Base-by-base conservation (phyloP, 2,113 vertebrate species). In the Peromyscus maniculatus region DNA sequence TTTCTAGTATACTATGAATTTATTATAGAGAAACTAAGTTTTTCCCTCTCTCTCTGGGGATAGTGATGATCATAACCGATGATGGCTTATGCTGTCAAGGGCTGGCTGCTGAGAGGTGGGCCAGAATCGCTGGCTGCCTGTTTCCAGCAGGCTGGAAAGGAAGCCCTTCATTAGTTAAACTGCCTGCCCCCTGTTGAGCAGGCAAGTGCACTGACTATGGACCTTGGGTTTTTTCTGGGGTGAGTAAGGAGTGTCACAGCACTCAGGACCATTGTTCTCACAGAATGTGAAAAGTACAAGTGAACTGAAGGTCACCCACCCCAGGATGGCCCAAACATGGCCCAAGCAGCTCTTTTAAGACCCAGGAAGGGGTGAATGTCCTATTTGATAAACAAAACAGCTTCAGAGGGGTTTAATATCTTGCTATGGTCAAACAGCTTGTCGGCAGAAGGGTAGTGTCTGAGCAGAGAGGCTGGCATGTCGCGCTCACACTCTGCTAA, bases 281-380 rank as follows among this genome's bases (percentile, higher is more conserved):
- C 0, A 52, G 31, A 33, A 36, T 71, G 21, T 19, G 13, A 2
- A 6, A 24, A 11, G 43, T 13, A n/a, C 15, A 2, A 10, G 0
- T 2, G 1, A 55, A 33, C 0, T 26, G 24, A 49, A 12, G 3
- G 43, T 7, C 26, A 33, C 15, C 9, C 22, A 10, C 13, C 12
- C 57, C 19, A 74, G 31, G 77, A 3, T 7, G 7, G 2, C 31
- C 16, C 26, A 16, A 3, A n/a, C 12, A 0, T 4, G 26, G 71
- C 64, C 31, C 21, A n/a, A 16, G 43, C 39, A 55, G 21, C 31
- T 69, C 39, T 66, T 94, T 67, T 28, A 15, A 87, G 86, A 66
- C 11, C 31, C 36, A 52, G 19, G 5, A 90, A 80, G 43, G n/a
- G 21, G 24, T 43, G 49, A 36, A 52, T 80, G 33, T 78, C 33